Percentiles rank a stretch among this genome's conserved stretches.
These are phyloP conservation scores for Pseudoips prasinana DNA, from an alignment of 2,888 invertebrate species.

Conservation along the genomic window DNA sequence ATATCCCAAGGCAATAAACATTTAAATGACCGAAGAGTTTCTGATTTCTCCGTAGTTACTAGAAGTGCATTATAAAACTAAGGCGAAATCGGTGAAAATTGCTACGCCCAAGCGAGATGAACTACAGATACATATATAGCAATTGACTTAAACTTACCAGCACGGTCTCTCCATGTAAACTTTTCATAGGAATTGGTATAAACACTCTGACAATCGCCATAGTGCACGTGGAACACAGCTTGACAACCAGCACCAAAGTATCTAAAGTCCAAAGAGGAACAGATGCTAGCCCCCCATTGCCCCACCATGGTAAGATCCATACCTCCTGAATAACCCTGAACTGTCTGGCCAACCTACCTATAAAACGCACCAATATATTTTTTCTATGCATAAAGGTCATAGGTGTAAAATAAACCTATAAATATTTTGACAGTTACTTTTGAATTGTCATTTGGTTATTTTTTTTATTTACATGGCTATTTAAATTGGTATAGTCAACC, in stretches of 20 bases:
- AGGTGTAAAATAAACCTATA: conserved; percentile 36
- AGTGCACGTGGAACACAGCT: conserved; percentile 61
- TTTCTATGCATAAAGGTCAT: conserved; percentile 58
- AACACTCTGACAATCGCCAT: conserved; percentile 51
- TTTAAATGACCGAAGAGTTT: no score
- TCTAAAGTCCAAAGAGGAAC: conserved; percentile 67
- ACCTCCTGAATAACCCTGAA: conserved; percentile 66
- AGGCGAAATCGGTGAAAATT: no score
- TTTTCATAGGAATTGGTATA: conserved; percentile 65
- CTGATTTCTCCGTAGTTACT: no score
- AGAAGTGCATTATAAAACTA: no score
- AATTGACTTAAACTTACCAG: no score
- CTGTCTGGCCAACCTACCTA: conserved; percentile 60
- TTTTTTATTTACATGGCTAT: no score
- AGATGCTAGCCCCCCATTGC: conserved; percentile 55
- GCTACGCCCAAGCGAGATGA: no score
- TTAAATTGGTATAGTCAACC: no score
- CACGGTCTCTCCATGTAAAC: conserved; percentile 69
- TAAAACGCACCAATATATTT: conserved; percentile 57
- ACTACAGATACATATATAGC: no score
- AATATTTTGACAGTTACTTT: conserved; percentile 26
- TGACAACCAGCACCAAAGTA: conserved; percentile 58
- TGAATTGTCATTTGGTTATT: conserved; percentile 17
- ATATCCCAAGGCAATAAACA: no score
- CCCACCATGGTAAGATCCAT: conserved; percentile 75